Base-by-base conservation (phyloP, 2,113 vertebrate genomes). In the Pluvialis apricaria region DNA sequence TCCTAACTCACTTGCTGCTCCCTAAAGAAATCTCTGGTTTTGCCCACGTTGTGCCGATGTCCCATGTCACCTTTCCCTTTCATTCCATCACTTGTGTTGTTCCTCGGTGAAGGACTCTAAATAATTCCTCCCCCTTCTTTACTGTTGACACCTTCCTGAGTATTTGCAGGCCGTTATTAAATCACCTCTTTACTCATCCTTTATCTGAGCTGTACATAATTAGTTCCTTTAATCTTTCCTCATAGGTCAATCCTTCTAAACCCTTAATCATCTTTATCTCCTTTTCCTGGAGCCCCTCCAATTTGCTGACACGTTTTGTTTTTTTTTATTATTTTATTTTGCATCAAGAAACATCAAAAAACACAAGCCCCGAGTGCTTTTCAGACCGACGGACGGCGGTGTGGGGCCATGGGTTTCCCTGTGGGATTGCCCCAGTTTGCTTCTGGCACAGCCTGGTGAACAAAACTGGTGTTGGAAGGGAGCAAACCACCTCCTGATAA, bases 141-240 rank as follows among this genome's bases (percentile, higher is more conserved):
- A 52, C 65, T 93, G 88, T 95, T 97, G 95, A 96, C 92, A 92
- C 71, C 88, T 96, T 94, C 70, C 75, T 36, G 69, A 95, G 89
- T 96, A 88, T 97, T 97, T 97, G 90, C 90, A 96, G 95, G 92
- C 77, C 29, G 0, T 96, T 97, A 96, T 97, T 96, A 97, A 97
- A 97, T 97, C 96, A 97, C 95, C 91, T 93, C 92, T 97, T 95
- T 96, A 94, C 94, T 97, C 96, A 88, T 96, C 80, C 96, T 97
- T 97, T 97, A 97, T 97, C 95, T 96, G 89, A 95, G 96, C 96
- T 94, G 92, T 97, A 94, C 88, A 93, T 97, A 97, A 97, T 97
- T 97, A 97, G 97, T 96, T 97, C 94, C 91, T 97, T 97, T 97
- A 97, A 97, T 97, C 97, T 97, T 96, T 97, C 95, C 90, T 96